Evolutionary conservation across 2,113 vertebrate species (phyloP), one percentile per base, ranked within the genome.

Genomic region (Istiophorus platypterus): DNA sequence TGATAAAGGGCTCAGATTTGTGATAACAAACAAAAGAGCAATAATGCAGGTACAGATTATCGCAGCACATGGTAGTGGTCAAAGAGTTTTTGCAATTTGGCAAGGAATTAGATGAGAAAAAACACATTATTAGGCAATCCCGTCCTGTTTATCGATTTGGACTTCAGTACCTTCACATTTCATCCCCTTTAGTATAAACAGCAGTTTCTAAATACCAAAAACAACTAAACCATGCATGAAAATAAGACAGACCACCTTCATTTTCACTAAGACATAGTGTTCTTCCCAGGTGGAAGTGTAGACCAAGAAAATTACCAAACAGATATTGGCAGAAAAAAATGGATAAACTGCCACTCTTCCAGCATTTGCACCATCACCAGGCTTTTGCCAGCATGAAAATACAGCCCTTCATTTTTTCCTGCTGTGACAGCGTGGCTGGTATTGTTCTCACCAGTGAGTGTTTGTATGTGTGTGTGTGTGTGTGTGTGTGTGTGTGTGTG

Each of bases 301-400:
- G 15, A 52, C 15, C 22, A 78, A 27, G n/a, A 45, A 47, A 73
- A 54, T 76, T 22, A 65, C 14, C 42, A 80, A 63, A 26, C 29
- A 17, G 5, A 18, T 15, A 59, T 10, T 24, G 14, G 24, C 37
- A 42, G 5, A 51, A 47, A 39, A 27, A 45, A 45, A 45, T 45
- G 17, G 17, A 45, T 15, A 45, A 15, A 26, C 54, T 39, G 22
- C 13, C 27, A 61, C 7, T 74, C 42, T 37, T 63, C 41, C 26
- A 11, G 24, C 26, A 57, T 57, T 80, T 56, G 12, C 5, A 41
- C 12, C 15, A 51, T 37, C 26, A 29, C 22, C 1, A 2, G 45
- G 18, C 31, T 24, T 67, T 85, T 52, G 2, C 17, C 31, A 80
- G 74, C 15, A 45, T 39, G 20, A 31, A 77, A 71, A 72, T 74